Conservation (phyloP, 2,113 vertebrate species). For the Callopanchax toddi region DNA sequence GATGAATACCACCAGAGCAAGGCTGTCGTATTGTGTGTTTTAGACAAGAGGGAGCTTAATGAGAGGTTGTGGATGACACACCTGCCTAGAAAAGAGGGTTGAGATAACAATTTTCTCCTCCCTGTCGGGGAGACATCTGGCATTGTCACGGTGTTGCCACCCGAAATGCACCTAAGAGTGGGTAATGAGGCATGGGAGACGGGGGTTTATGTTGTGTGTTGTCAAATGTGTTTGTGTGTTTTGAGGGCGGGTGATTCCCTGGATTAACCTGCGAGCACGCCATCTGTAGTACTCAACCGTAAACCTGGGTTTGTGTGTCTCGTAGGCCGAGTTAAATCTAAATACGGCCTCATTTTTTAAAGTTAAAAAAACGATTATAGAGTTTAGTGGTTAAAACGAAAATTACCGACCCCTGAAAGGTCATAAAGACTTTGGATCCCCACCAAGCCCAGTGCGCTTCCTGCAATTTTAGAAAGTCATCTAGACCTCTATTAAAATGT, state of each 20-base stretch:
- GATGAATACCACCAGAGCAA: conserved; percentile 11
- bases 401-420: neutral
- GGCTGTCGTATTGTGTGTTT: conserved; percentile 44
- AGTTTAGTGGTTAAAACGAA: neutral
- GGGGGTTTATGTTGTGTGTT: conserved; percentile 33
- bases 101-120: conserved; percentile 66
- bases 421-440: neutral
- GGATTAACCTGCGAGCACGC: conserved; percentile 46
- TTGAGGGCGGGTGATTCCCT: conserved; percentile 17
- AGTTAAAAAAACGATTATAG: neutral
- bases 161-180: conserved; percentile 60
- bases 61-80: conserved; percentile 48
- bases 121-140: conserved; percentile 69
- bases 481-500: neutral
- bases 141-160: conserved; percentile 41
- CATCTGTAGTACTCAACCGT: conserved; percentile 71
- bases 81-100: conserved; percentile 56
- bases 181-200: conserved; percentile 68
- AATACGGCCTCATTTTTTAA: conserved; percentile 11
- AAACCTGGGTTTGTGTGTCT: conserved; percentile 55
- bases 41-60: conserved; percentile 37
- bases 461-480: neutral
- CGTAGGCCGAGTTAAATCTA: conserved; percentile 48
- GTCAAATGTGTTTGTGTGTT: conserved; percentile 28
- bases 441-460: neutral